These are phyloP conservation scores for Plagodis pulveraria DNA, from an alignment of 2,888 invertebrate genomes.

Conservation along the genomic window DNA sequence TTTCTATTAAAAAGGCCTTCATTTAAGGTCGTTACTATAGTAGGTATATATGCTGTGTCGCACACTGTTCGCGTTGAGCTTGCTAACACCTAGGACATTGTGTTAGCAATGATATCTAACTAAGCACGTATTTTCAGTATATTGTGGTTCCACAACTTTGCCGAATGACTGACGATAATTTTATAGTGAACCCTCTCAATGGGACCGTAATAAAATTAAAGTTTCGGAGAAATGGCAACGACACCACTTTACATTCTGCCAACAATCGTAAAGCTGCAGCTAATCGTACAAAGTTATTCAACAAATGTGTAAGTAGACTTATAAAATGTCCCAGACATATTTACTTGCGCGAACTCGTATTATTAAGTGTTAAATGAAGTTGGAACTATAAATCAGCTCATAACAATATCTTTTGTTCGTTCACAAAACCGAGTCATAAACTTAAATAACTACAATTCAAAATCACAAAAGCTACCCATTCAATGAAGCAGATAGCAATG, in stretches of 20 bases:
- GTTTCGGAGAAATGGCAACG: slow-evolving; percentile 32
- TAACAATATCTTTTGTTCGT: slow-evolving; percentile 22
- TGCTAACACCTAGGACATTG: background rate
- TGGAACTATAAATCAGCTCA: slow-evolving; percentile 21
- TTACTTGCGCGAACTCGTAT: slow-evolving; percentile 9
- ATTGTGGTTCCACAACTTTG: slow-evolving; percentile 20
- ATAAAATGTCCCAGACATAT: slow-evolving; percentile 22
- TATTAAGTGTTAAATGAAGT: slow-evolving; percentile 3
- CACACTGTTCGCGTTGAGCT: background rate
- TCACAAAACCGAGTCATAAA: slow-evolving; percentile 21
- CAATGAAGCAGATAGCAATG: slow-evolving; percentile 38
- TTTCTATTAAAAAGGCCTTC: too few relatives aligned
- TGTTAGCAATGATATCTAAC: background rate
- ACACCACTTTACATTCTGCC: slow-evolving; percentile 35
- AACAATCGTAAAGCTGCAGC: slow-evolving; percentile 33
- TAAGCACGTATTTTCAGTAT: slow-evolving; percentile 13
- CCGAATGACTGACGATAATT: slow-evolving; percentile 28
- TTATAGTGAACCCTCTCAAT: slow-evolving; percentile 29
- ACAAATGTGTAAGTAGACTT: slow-evolving; percentile 28
- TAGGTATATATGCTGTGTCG: too few relatives aligned
- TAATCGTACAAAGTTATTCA: slow-evolving; percentile 31
- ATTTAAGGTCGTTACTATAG: too few relatives aligned
- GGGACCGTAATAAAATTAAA: slow-evolving; percentile 33
- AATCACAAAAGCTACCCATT: slow-evolving; percentile 37
- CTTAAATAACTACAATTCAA: slow-evolving; percentile 19